These are phyloP conservation scores for Sarcophaga rosellei DNA, from an alignment of 2,888 invertebrate species.

Conservation along the genomic window DNA sequence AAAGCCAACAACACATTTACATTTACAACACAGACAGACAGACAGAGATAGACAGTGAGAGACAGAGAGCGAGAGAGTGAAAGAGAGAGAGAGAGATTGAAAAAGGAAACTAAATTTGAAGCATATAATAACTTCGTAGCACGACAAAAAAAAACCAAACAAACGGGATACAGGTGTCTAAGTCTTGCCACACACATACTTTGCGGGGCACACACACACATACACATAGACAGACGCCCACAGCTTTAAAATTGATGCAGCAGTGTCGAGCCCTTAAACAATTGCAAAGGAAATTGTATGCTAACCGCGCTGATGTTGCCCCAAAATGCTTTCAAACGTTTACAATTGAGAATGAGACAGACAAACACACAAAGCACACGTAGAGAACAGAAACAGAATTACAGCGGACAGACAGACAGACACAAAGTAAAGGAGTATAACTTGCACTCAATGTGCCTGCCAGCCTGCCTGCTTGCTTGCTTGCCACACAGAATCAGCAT, in stretches of 20 bases:
- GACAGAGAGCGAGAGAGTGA: too few relatives aligned
- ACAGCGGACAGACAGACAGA: neutral
- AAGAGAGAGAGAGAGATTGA: too few relatives aligned
- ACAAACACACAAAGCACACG: neutral
- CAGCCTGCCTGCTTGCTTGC: neutral
- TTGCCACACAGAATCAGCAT: constrained; percentile 40
- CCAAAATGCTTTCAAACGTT: neutral
- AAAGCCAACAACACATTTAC: constrained; percentile 43
- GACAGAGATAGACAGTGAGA: too few relatives aligned
- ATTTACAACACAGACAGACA: constrained; percentile 1
- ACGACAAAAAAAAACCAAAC: constrained; percentile 13
- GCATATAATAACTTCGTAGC: too few relatives aligned
- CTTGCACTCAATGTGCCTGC: neutral
- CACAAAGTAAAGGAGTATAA: constrained; percentile 1
- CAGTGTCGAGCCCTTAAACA: neutral
- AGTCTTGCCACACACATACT: constrained; percentile 7
- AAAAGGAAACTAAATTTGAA: too few relatives aligned
- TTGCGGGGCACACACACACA: neutral
- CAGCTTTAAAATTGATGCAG: neutral
- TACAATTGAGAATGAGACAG: neutral
- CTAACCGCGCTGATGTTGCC: neutral
- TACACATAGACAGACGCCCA: neutral
- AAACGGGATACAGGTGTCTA: constrained; percentile 68
- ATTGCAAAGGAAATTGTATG: neutral
- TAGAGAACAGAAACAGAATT: neutral